A percentile compares a stretch with the other conserved stretches of the same genome.
These are phyloP conservation scores for Prinia subflava DNA, from an alignment of 2,113 vertebrate genomes.

Conservation along the genomic window DNA sequence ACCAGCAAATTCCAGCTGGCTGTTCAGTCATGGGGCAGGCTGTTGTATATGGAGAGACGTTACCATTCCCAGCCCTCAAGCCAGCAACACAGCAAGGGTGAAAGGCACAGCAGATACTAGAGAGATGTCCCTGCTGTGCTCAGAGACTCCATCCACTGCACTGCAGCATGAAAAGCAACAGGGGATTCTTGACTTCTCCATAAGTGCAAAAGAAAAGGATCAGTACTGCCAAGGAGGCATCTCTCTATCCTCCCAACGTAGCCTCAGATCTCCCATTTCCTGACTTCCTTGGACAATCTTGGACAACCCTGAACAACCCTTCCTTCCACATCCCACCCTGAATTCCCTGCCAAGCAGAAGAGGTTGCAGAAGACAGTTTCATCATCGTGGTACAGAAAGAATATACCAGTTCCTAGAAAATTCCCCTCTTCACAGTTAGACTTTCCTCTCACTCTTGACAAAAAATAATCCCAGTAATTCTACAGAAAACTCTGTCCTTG, in stretches of 20 bases:
- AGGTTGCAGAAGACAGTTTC: background rate
- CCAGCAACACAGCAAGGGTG: background rate
- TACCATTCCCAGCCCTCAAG: background rate
- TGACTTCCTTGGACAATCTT: background rate
- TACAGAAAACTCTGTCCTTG: background rate
- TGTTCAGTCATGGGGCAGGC: background rate
- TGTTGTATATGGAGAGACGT: accelerated
- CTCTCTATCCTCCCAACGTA: background rate
- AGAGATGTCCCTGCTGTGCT: background rate
- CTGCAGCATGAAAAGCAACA: background rate
- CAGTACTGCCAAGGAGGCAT: background rate
- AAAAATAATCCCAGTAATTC: background rate
- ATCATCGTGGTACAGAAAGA: background rate
- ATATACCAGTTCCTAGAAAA: background rate
- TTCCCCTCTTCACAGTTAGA: background rate
- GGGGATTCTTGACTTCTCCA: background rate
- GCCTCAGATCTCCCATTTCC: background rate
- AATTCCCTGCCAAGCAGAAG: background rate
- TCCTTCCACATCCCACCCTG: background rate
- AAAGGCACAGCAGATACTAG: background rate
- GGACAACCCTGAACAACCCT: background rate
- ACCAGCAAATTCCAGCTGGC: background rate
- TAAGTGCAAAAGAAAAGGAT: background rate
- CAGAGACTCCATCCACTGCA: background rate
- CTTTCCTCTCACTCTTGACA: background rate